Evolutionary conservation across 1,140 invertebrate genomes (phyloP).

Genomic region (Cyclina sinensis): DNA sequence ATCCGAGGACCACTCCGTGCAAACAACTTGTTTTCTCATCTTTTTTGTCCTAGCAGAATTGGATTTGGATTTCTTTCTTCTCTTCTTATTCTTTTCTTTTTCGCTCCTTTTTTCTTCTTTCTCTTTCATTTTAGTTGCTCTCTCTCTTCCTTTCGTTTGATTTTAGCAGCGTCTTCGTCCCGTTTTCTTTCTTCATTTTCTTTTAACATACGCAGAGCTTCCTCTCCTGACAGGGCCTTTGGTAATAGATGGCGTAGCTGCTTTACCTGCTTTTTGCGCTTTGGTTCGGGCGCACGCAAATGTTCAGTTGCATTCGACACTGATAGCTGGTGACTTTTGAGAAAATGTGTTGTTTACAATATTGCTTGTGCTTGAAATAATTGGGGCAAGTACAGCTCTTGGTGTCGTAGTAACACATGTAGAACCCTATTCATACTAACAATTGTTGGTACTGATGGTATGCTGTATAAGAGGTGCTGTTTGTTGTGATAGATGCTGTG

Average conservation of each 20-base stretch:
- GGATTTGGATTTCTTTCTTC: not conserved
- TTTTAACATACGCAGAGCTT: not conserved
- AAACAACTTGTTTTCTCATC: too few relatives aligned
- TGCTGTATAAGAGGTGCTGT: too few relatives aligned
- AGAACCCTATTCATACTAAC: too few relatives aligned
- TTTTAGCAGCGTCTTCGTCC: not conserved
- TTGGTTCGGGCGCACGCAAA: not conserved
- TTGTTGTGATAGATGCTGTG: too few relatives aligned
- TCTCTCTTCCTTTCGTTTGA: constrained; percentile 2
- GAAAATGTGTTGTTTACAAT: not conserved
- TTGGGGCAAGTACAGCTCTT: not conserved
- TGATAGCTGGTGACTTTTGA: not conserved
- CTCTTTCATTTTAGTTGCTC: not conserved
- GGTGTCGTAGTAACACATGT: not conserved
- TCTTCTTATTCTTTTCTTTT: too few relatives aligned
- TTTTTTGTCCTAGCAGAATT: not conserved
- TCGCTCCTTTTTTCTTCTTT: not conserved
- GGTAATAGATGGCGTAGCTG: not conserved
- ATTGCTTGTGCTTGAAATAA: not conserved
- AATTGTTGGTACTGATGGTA: too few relatives aligned
- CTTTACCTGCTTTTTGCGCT: not conserved
- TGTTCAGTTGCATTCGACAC: not conserved
- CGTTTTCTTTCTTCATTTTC: not conserved
- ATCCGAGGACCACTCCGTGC: too few relatives aligned
- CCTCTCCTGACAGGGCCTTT: not conserved